Evolutionary conservation across 2,888 invertebrate genomes (phyloP), one percentile per base, ranked within the genome.

Genomic region (Epistrophe eligans): DNA sequence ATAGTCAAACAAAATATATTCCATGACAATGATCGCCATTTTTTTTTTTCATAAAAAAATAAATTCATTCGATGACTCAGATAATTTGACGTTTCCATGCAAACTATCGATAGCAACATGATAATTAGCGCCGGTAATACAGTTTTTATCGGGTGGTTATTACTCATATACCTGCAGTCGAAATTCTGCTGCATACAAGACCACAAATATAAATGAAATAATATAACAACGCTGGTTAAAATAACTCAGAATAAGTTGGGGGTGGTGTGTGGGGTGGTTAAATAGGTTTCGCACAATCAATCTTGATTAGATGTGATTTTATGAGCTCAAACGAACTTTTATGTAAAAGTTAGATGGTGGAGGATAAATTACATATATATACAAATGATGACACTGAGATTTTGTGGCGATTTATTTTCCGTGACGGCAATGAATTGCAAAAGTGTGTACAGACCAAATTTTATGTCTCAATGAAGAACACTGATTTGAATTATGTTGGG

Each of bases 251-350:
- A 40, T 67, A 15, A 52, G 10, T 13, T 9, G 13, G 28, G 32
- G 45, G 17, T 28, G 57, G 60, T n/a, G 24, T 24, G 7, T 10
- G 45, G 81, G 81, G 80, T 87, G 66, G 60, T 88, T 90, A 91
- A 91, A 90, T 91, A 90, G 90, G 92, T 92, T 92, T 91, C 91
- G 91, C 90, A 89, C 92, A 91, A 92, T 92, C 92, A 92, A 92
- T 92, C 92, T 92, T 92, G 92, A 92, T 92, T 92, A 92, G 91
- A 91, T 89, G 91, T 92, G 92, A 92, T 92, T 92, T 92, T 90
- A 87, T 79, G 79, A 87, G 83, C 58, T 66, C 74, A 57, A 72
- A 58, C 76, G 58, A 77, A 81, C 81, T 81, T 66, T 67, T 38
- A 19, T 55, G 72, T 52, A 50, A 70, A 55, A 62, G 15, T 55